phyloP scores from a whole-genome alignment of 2,113 vertebrate species.

The Podocnemis expansa region DNA sequence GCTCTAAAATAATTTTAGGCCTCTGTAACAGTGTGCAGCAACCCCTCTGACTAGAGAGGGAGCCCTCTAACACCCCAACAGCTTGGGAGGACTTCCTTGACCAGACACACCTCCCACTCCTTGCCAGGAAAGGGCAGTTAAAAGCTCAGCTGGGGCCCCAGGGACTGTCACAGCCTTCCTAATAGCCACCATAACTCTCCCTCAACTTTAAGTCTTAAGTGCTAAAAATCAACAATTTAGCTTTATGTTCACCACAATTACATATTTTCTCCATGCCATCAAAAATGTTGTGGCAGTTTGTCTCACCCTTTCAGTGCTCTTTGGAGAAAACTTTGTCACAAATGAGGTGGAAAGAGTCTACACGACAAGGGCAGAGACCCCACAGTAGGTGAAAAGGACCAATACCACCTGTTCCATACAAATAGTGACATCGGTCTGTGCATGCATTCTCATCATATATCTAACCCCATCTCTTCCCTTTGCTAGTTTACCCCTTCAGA shows the following conservation, averaged over 20 bases:
- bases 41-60: too few relatives aligned
- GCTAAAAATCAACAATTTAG: conserved; percentile 31
- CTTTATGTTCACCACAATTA: conserved; percentile 10
- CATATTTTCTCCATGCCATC: conserved; percentile 10
- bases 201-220: conserved; percentile 1
- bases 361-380: not conserved
- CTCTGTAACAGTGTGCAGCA: too few relatives aligned
- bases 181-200: not conserved
- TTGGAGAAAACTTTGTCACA: conserved; percentile 21
- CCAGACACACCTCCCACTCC: too few relatives aligned
- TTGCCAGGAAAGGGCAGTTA: too few relatives aligned
- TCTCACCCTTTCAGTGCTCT: conserved; percentile 21
- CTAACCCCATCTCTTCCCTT: not conserved
- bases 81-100: too few relatives aligned
- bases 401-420: not conserved
- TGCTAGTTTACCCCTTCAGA: not conserved
- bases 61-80: too few relatives aligned
- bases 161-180: too few relatives aligned
- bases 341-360: not conserved
- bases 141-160: too few relatives aligned
- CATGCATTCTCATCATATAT: not conserved
- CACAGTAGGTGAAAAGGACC: not conserved
- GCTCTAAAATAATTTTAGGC: conserved; percentile 2
- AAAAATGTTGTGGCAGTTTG: conserved; percentile 19
- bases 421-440: not conserved